Evolutionary conservation across 2,113 vertebrate genomes (phyloP).

Genomic region (Falcunculus frontatus): DNA sequence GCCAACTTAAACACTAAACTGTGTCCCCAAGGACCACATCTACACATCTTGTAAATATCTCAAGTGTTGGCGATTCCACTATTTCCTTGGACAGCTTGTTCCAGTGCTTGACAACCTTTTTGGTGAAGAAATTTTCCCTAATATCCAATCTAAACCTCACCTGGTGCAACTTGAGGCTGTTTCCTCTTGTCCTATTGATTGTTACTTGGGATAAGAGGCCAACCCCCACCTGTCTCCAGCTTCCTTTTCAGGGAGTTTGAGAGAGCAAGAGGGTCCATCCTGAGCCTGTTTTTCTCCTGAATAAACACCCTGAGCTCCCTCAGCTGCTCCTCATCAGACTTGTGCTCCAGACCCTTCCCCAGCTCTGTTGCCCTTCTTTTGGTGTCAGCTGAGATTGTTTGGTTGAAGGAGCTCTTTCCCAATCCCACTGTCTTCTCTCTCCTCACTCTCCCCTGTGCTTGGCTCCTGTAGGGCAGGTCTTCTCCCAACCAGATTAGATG

Average conservation of each 20-base stretch:
- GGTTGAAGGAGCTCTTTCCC: not conserved
- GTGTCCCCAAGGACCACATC: not conserved
- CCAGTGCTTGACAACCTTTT: not conserved
- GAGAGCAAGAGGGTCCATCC: not conserved
- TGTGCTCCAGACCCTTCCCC: not conserved
- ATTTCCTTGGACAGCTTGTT: not conserved
- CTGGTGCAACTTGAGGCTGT: not conserved
- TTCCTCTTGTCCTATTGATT: not conserved
- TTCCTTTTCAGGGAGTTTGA: not conserved
- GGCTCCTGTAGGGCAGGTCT: not conserved
- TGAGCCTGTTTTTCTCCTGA: not conserved
- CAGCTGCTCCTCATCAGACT: not conserved
- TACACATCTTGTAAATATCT: not conserved
- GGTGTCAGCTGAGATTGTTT: not conserved
- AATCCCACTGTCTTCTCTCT: not conserved
- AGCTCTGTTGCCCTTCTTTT: not conserved
- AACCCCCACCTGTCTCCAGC: not conserved
- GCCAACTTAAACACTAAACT: not conserved
- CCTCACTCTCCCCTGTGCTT: not conserved
- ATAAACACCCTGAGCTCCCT: not conserved
- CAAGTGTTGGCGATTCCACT: not conserved
- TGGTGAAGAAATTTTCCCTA: not conserved
- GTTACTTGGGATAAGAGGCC: not conserved
- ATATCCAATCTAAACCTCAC: not conserved
- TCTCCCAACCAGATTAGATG: not conserved